Evolutionary conservation across 2,113 vertebrate genomes (phyloP), one percentile per base, ranked within the genome.

Genomic region (Carollia perspicillata): DNA sequence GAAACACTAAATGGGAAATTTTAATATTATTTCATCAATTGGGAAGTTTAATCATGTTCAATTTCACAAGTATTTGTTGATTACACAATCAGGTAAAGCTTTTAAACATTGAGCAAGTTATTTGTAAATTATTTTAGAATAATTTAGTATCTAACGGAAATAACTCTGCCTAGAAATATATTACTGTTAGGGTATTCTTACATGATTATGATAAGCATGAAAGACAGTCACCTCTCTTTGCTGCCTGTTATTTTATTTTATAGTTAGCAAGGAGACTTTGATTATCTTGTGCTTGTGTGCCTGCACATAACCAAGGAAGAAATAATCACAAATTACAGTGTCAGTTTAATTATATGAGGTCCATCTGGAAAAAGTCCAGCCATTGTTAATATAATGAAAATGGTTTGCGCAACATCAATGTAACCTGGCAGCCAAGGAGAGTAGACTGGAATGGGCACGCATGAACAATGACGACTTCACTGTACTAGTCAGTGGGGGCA

Each of bases 51-150:
- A 60, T 14, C 12, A 26, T 68, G 35, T 68, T 92, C 33, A 16
- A 0, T 94, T 77, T n/a, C 30, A 79, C 33, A 83, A 26, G 14
- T 30, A 5, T 77, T 91, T 81, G 12, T 84, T 93, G 35, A 81
- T 95, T 58, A 65, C 28, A 81, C 49, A 84, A 4, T 90, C 51
- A 75, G 55, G 33, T 94, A 40, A 75, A 89, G 40, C 13, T 89
- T 63, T 92, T 53, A 28, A 8, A 8, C 20, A 65, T 72, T 89
- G 28, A 81, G 14, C 26, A 92, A 80, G 23, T 16, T 85, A 78
- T 30, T 72, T 93, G 47, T 55, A 71, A 95, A 86, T 68, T 89
- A 88, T 80, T 89, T 77, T 66, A 93, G 55, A 83, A 85, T 84
- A 53, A 79, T 37, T 90, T 71, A 33, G 44, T 44, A 30, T 87